A percentile compares a stretch with the other conserved stretches of the same genome.
Conservation (phyloP, 2,888 invertebrate species). For the Drosophila mulleri region DNA sequence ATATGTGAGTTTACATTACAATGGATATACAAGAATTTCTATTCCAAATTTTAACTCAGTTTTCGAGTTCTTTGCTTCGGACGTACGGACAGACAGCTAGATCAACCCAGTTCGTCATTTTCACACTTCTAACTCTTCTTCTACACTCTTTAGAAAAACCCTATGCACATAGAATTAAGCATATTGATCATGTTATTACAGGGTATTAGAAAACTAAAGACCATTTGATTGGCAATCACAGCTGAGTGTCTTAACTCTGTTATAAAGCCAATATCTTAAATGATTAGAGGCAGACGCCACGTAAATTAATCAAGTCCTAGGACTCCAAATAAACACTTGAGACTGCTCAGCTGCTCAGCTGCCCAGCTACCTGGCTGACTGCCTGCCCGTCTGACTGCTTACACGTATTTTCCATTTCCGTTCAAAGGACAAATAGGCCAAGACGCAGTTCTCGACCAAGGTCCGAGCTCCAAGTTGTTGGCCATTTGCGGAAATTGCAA, state of each 20-base stretch:
- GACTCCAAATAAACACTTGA: conserved; percentile 60
- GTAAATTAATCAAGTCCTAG: conserved; percentile 53
- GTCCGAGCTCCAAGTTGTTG: conserved; percentile 3
- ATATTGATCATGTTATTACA: no score
- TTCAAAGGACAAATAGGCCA: conserved; percentile 24
- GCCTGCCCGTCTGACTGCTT: conserved; percentile 24
- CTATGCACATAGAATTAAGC: background rate
- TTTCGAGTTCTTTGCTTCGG: no score
- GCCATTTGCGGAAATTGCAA: conserved; percentile 74
- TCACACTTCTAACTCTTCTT: no score
- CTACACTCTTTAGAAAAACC: no score
- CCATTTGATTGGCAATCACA: background rate
- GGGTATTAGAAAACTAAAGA: background rate
- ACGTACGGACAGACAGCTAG: no score
- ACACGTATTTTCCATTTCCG: conserved; percentile 74
- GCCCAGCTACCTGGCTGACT: background rate
- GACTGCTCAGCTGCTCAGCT: conserved; percentile 3
- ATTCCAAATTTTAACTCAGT: no score
- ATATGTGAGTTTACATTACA: no score
- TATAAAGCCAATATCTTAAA: background rate
- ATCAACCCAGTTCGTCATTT: no score
- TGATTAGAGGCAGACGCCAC: background rate
- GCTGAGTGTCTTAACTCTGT: background rate
- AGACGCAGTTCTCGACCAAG: conserved; percentile 39
- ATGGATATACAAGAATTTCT: no score